These are phyloP conservation scores for Porites lutea DNA, from an alignment of 64 coral and sea anemone species.

Conservation along the genomic window DNA sequence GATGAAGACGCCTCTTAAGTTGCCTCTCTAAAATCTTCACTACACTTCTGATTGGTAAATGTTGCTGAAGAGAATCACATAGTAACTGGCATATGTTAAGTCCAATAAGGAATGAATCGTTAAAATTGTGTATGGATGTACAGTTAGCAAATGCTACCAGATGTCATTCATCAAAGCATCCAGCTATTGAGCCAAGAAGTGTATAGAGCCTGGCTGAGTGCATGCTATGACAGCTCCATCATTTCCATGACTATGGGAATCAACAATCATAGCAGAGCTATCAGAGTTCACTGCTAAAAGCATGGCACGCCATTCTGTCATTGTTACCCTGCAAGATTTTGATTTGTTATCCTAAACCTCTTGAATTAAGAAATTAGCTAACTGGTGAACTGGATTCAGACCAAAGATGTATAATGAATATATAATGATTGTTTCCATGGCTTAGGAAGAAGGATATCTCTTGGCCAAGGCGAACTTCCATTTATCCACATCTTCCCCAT, in stretches of 20 bases:
- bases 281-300: conserved; percentile 13
- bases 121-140: conserved; percentile 52
- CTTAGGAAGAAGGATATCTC: not conserved
- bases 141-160: not conserved
- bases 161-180: not conserved
- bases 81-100: conserved; percentile 65
- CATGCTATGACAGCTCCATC: conserved; percentile 10
- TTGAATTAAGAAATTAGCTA: not conserved
- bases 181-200: not conserved
- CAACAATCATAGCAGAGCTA: conserved; percentile 6
- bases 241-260: conserved; percentile 25
- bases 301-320: not conserved
- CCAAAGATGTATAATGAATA: conserved; percentile 29
- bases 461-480: not conserved
- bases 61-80: conserved; percentile 23
- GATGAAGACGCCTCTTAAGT: not conserved
- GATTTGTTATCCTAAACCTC: not conserved
- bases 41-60: conserved; percentile 59
- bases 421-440: not conserved
- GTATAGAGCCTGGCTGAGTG: not conserved
- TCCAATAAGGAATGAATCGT: conserved; percentile 58
- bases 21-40: conserved; percentile 37
- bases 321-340: not conserved
- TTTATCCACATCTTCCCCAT: not conserved
- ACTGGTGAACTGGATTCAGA: not conserved